Percentiles rank a stretch among this genome's conserved stretches.
phyloP scores from a whole-genome alignment of 2,888 invertebrate species.

The Apodemia hepburni region DNA sequence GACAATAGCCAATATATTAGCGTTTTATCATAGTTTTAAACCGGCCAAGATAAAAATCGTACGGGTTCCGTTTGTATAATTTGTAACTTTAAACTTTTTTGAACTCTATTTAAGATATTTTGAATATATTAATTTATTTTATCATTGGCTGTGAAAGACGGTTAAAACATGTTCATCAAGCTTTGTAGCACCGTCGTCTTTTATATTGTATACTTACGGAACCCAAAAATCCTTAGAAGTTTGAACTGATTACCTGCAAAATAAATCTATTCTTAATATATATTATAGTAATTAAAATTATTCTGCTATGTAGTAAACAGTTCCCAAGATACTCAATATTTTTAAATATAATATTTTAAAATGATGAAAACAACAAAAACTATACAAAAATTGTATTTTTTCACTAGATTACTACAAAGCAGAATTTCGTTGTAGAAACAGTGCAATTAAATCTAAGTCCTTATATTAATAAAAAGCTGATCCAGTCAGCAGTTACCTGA shows the following conservation, averaged over 20 bases:
- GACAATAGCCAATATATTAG: conserved; percentile 17
- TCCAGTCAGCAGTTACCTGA: conserved; percentile 18
- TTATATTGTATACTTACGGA: conserved; percentile 18
- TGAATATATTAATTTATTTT: conserved; percentile 18
- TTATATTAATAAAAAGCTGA: conserved; percentile 9
- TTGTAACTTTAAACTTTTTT: conserved; percentile 17
- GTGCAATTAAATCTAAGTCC: conserved; percentile 12
- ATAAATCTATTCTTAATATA: conserved; percentile 9
- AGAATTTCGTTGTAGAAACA: conserved; percentile 8
- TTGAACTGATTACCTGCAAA: conserved; percentile 9
- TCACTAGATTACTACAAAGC: conserved; percentile 3
- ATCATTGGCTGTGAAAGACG: conserved; percentile 25
- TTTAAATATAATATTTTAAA: conserved; percentile 6
- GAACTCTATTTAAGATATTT: conserved; percentile 15
- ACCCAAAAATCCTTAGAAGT: conserved; percentile 14
- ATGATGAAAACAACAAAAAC: neutral
- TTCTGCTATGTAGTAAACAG: conserved; percentile 16
- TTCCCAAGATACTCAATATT: neutral
- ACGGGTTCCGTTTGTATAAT: conserved; percentile 21
- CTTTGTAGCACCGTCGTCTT: conserved; percentile 16
- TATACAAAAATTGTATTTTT: conserved; percentile 1
- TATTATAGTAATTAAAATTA: conserved; percentile 10
- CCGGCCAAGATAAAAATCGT: conserved; percentile 9
- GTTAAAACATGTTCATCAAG: conserved; percentile 13
- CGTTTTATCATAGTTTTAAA: conserved; percentile 11